Base-by-base conservation (phyloP, 2,113 vertebrate genomes). In the Sceloporus undulatus region DNA sequence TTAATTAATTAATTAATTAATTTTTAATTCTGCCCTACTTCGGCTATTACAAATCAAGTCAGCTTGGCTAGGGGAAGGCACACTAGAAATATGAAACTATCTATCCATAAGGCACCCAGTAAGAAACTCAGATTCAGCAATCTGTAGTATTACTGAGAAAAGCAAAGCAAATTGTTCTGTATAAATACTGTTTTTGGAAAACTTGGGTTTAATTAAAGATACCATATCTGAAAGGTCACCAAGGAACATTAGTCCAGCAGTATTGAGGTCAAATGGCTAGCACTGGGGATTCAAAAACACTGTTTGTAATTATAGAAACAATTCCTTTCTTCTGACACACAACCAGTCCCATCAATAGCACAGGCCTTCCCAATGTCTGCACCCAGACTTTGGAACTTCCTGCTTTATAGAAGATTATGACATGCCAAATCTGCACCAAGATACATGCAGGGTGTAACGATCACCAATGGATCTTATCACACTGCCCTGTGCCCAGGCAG, bases 1-100 rank as follows among this genome's bases (percentile, higher is more conserved):
- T 96, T 95, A 97, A 97, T 97, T 96, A 96, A 97, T 94, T 96
- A 96, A 96, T 96, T 95, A 97, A 97, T 97, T 96, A 96, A 97
- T 94, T 96, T 96, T 97, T 97, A 96, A 97, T 97, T 97, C 96
- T 94, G 92, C 48, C 88, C 94, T 95, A 95, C 92, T 93, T 95
- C 94, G 86, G 84, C 93, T 93, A 87, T 88, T 95, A 97, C 96
- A 96, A 97, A 97, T 97, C 96, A 96, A 96, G 91, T 85, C 92
- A 95, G 25, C 13, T 73, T 89, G 90, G 19, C 59, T 88, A 90
- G 59, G 88, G 90, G 94, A 86, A 23, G 77, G 48, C 88, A 78
- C 73, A 10, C 9, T 23, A 91, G 93, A 96, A 95, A 97, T 90
- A 93, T 42, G 90, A 95, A 93, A 93, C 91, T 92, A 87, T 92